Evolutionary conservation across 2,888 invertebrate species (phyloP), one percentile per base, ranked within the genome.

Genomic region (Dasypogon diadema): DNA sequence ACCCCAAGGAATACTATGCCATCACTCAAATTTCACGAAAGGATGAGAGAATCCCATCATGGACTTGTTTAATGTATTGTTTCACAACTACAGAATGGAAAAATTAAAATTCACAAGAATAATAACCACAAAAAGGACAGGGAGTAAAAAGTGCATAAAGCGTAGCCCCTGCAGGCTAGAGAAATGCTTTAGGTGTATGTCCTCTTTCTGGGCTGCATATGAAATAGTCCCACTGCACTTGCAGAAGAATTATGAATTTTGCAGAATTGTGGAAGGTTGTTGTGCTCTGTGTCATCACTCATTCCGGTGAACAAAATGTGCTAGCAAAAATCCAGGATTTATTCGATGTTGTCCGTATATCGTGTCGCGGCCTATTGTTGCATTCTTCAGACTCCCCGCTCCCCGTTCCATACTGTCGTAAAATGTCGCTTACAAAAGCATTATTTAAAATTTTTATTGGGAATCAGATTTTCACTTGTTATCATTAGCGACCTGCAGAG

Each of bases 91-190:
- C 18, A 3, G 10, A 26, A 26, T n/a, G 30, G 14, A 18, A 18
- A 60, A 60, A 60, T 60, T 60, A 60, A 60, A 60, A 60, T 37
- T 60, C 60, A 30, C 30, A 60, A 60, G 60, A 60, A 60, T 12
- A 60, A 60, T 37, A 60, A 16, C 60, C 18, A 37, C 60, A 34
- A n/a, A 5, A 4, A 2, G 37, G 60, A 60, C 2, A n/a, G 16
- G 37, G 37, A 10, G 21, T 21, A 37, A 37, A 60, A 60, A 58
- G 56, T 56, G 56, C 24, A 56, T 24, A 56, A 56, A 60, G 34
- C 60, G 34, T 12, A 34, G 21, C 10, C 34, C 60, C 34, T 21
- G 2, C 21, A 2, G 34, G 37, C 34, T 60, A 16, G 2, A 18
- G 60, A 26, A 18, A 5, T 34, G 37, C 22, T 16, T 26, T 58